A percentile compares a stretch with the other conserved stretches of the same genome.
Evolutionary conservation across 2,113 vertebrate species (phyloP).

Genomic region (Tyto alba): DNA sequence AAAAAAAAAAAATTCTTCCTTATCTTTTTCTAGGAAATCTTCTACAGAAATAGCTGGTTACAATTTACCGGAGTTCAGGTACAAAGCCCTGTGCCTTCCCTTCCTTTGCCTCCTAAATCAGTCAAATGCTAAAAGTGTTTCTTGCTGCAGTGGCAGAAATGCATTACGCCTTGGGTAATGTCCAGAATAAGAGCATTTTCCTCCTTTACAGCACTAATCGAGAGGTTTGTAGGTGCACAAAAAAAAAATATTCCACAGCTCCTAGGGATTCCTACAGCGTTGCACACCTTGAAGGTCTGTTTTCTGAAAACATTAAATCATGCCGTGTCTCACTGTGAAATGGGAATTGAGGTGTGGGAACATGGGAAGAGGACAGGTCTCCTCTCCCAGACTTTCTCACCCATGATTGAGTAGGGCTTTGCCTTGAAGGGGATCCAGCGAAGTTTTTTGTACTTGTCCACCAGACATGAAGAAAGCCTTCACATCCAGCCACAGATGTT

Average conservation of each 20-base stretch:
- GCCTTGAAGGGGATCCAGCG: background rate
- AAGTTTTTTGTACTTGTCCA: background rate
- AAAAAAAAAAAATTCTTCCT: background rate
- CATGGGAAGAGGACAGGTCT: background rate
- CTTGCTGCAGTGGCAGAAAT: background rate
- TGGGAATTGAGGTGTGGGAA: background rate
- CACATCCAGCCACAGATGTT: background rate
- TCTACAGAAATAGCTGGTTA: background rate
- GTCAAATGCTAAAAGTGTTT: background rate
- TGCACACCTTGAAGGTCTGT: constrained; percentile 36
- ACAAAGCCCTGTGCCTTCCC: background rate
- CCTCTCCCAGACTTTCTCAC: background rate
- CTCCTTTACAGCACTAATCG: constrained; percentile 52
- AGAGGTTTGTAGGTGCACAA: constrained; percentile 60
- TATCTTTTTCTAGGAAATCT: background rate
- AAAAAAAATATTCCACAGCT: constrained; percentile 61
- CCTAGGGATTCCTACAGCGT: background rate
- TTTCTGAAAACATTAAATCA: constrained; percentile 22
- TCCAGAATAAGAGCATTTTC: constrained; percentile 54
- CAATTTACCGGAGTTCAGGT: background rate
- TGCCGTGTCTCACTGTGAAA: background rate
- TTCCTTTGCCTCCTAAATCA: background rate
- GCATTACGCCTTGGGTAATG: constrained; percentile 31
- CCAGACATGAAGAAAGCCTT: background rate
- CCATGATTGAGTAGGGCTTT: background rate